Evolutionary conservation across 2,113 vertebrate genomes (phyloP), one percentile per base, ranked within the genome.

Genomic region (Danionella cerebrum): DNA sequence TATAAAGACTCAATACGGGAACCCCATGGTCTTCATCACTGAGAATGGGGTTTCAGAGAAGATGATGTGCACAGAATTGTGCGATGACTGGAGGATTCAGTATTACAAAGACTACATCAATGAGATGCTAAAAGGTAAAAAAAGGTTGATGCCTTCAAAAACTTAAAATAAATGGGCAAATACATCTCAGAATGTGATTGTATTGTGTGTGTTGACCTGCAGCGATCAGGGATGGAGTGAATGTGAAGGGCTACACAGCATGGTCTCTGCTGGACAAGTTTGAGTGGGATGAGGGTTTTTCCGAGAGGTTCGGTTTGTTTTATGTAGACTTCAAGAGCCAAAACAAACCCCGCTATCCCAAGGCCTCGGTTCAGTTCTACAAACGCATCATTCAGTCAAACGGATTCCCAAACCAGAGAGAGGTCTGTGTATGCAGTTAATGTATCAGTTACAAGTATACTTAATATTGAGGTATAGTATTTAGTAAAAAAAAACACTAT

Each of bases 251-350:
- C 42, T 96, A 96, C 53, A 98, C 91, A 0, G 93, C 90, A 9
- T 96, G 95, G 94, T 94, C 94, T 55, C 83, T 97, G 73, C 74
- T 96, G 83, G 96, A 96, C 83, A 90, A 93, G 76, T 98, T 94
- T 83, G 94, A 98, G 78, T 97, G 94, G 95, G 91, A 94, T 60
- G 89, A 91, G 83, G 95, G 94, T 18, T 96, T 89, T 73, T 88
- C 91, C 0, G 92, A 95, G 57, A 90, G 91, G 84, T 96, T 93
- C 10, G 92, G 95, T 59, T 76, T 98, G 51, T 96, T 92, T 74
- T 91, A 94, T 2, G 85, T 94, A 19, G 90, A 94, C 77, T 97
- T 93, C 79, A 85, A 82, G 52, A 86, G 83, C 77, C 90, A 89
- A 84, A 88, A 91, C 75, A 95, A 92, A 69, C 88, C 90, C 1